Base-by-base conservation (phyloP, 2,113 vertebrate genomes). In the Chloroceryle aenea region DNA sequence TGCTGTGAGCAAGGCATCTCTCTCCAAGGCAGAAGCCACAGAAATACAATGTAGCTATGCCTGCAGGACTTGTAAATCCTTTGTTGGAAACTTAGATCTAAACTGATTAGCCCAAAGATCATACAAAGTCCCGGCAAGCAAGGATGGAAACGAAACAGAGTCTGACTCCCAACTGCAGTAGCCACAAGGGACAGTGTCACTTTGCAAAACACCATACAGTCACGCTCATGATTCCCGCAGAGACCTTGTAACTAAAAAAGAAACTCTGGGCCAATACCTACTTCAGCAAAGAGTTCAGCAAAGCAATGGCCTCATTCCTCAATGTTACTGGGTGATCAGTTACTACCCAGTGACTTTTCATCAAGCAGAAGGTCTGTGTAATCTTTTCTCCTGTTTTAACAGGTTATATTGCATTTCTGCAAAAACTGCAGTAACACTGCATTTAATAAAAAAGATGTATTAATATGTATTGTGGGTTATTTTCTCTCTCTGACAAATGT, bases 181-280 rank as follows among this genome's bases (percentile, higher is more conserved):
- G 48, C 26, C n/a, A 50, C 29, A 73, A 47, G 27, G 32, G 43
- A 36, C 53, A 48, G 48, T 2, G 9, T 42, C 47, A 69, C 61
- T 50, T 36, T 56, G 55, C 55, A 58, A 76, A 68, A 27, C 19
- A n/a, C 2, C 0, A 1, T 14, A 32, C 7, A 56, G 42, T 38
- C 30, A 76, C 1, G 1, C 26, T 20, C 72, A 53, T 0, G 0
- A 13, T n/a, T 29, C 48, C n/a, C 55, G 34, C n/a, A 34, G 29
- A 72, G 26, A 82, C 14, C 15, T 32, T 52, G 25, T 32, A 73
- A 42, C 14, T 45, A 32, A 42, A 59, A 45, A 30, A 47, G 34
- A 67, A 73, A 67, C 14, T 29, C 56, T 25, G n/a, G 48, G n/a
- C 34, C 30, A 43, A 36, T 6, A 36, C 0, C 10, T 14, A 43